Conservation (phyloP, 2,113 vertebrate species). For the Phocoena phocoena region DNA sequence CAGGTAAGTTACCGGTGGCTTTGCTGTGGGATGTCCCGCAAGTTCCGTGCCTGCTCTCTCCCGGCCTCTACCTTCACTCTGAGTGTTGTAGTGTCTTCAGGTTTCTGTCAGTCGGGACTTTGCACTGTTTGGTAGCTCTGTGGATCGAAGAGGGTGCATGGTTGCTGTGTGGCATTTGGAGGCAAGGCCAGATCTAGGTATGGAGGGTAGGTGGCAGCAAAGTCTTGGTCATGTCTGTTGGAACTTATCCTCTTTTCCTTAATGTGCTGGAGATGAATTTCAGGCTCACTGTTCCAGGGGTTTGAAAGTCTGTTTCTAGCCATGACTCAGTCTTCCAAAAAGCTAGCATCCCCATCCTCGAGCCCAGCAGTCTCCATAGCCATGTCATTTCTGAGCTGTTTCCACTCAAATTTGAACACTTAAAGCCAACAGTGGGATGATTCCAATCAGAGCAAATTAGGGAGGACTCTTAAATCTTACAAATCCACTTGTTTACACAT, state of each 20-base stretch:
- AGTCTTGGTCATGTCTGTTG: slow-evolving; percentile 44
- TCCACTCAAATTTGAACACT: not conserved
- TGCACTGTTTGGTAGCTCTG: not conserved
- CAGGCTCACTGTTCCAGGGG: not conserved
- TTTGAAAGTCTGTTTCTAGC: not conserved
- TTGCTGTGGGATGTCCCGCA: not conserved
- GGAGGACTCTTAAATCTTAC: not conserved
- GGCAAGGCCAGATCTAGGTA: slow-evolving; percentile 29
- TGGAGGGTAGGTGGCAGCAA: slow-evolving; percentile 61
- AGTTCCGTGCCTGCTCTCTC: too few species aligned
- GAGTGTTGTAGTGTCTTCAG: not conserved
- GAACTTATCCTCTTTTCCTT: not conserved
- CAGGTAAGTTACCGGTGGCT: not conserved
- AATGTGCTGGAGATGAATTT: slow-evolving; percentile 28
- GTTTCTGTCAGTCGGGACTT: not conserved
- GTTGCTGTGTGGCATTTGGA: not conserved
- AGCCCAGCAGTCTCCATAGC: not conserved
- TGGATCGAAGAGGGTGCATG: not conserved
- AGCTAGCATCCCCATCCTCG: not conserved
- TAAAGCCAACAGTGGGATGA: slow-evolving; percentile 23
- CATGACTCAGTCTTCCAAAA: not conserved
- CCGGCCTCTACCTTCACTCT: not conserved
- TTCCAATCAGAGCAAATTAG: slow-evolving; percentile 22
- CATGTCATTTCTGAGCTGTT: not conserved
- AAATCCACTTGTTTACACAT: not conserved